A percentile compares a stretch with the other conserved stretches of the same genome.
Evolutionary conservation across 2,888 invertebrate species (phyloP).

Genomic region (Lasioglossum morio): DNA sequence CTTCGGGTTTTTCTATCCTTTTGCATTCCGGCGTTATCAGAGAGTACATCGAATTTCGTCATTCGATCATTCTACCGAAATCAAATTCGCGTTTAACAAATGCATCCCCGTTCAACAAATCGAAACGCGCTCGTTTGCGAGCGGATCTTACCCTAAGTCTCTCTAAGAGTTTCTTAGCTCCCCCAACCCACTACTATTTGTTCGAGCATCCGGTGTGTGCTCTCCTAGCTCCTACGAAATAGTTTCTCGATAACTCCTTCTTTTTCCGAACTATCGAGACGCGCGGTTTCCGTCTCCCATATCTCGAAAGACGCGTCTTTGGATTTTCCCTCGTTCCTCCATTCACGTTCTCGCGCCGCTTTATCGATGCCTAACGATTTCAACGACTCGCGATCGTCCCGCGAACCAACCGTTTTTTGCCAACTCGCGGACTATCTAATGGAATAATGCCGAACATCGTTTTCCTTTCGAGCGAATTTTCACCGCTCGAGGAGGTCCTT

Average conservation of each 20-base stretch:
- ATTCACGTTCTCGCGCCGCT: too few species aligned
- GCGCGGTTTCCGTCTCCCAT: slow-evolving; percentile 20
- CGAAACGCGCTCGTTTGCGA: neutral
- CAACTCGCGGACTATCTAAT: neutral
- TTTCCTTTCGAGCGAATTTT: neutral
- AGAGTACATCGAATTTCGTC: neutral
- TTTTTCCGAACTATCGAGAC: slow-evolving; percentile 21
- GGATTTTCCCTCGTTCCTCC: neutral
- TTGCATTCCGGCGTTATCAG: neutral
- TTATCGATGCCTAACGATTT: slow-evolving; percentile 2
- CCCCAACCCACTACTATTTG: neutral
- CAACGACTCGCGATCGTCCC: neutral
- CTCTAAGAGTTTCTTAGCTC: neutral
- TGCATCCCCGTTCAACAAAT: neutral
- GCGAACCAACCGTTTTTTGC: neutral
- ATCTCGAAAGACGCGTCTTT: slow-evolving; percentile 10
- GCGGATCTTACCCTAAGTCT: neutral
- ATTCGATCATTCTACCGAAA: neutral
- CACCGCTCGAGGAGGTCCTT: neutral
- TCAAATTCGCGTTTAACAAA: neutral
- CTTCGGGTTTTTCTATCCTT: too few species aligned
- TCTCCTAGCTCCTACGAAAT: slow-evolving; percentile 11
- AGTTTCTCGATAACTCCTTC: neutral
- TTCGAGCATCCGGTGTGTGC: neutral
- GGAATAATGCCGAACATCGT: neutral